phyloP scores from a whole-genome alignment of 2,888 invertebrate genomes.

The Rhopalosiphum nymphaeae region DNA sequence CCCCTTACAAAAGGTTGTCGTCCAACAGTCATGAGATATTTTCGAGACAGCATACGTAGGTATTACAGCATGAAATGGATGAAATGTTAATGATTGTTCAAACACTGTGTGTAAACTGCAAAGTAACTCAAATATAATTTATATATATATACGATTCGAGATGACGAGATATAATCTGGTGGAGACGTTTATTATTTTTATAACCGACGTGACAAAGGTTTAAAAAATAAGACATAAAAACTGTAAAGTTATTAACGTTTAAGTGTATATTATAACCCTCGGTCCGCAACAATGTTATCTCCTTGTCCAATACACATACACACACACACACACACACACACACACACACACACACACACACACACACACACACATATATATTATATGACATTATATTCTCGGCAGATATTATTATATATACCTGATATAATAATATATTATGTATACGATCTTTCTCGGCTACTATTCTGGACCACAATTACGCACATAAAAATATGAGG shows the following conservation, averaged over 20 bases:
- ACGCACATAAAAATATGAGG: background rate
- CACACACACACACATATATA: background rate
- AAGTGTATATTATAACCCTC: background rate
- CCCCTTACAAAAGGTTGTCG: background rate
- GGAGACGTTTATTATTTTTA: conserved; percentile 19
- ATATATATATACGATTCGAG: background rate
- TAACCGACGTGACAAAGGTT: background rate
- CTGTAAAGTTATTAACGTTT: background rate
- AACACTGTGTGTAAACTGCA: background rate
- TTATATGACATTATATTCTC: background rate
- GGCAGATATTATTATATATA: background rate
- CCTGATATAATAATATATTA: background rate
- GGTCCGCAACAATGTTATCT: conserved; percentile 6
- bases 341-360: too few relatives aligned
- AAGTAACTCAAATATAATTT: background rate
- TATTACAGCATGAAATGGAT: background rate
- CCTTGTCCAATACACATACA: background rate
- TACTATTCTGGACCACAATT: background rate
- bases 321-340: too few relatives aligned
- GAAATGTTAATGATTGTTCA: background rate
- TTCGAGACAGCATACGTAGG: background rate
- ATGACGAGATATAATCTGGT: conserved; percentile 4
- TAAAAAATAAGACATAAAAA: conserved; percentile 22
- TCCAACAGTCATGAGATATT: background rate
- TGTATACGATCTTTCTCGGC: background rate